phyloP scores from a whole-genome alignment of 2,113 vertebrate species.

The Anguilla rostrata region DNA sequence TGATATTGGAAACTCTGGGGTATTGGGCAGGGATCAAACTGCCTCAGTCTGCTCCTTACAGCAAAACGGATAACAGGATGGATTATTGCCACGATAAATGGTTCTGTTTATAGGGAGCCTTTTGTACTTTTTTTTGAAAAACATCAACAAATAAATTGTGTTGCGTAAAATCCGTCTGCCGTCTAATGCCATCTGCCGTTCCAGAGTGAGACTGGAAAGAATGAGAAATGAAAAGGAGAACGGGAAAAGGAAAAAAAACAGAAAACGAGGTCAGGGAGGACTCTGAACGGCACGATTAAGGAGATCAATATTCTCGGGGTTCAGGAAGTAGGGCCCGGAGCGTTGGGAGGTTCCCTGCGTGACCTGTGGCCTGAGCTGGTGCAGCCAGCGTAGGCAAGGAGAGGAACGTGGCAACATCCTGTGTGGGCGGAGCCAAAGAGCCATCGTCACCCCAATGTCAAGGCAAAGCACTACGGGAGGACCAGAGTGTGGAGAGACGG shows the following conservation, averaged over 20 bases:
- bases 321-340: neutral
- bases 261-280: conserved; percentile 14
- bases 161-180: conserved; percentile 13
- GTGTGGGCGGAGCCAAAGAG: neutral
- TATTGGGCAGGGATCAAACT: conserved; percentile 50
- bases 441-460: no score
- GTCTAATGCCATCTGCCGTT: neutral
- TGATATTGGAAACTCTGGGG: conserved; percentile 41
- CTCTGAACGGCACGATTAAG: neutral
- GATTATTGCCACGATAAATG: conserved; percentile 48
- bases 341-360: neutral
- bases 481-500: no score
- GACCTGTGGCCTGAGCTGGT: neutral
- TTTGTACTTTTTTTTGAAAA: conserved; percentile 18
- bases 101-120: conserved; percentile 7
- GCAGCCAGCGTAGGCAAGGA: neutral
- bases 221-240: neutral
- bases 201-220: neutral
- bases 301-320: neutral
- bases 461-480: no score
- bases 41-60: conserved; percentile 27
- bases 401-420: neutral
- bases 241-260: neutral
- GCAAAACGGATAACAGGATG: conserved; percentile 40
- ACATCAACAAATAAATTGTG: conserved; percentile 11